phyloP scores from a whole-genome alignment of 2,797 vertebrate genomes.

The Naso thynnoides region DNA sequence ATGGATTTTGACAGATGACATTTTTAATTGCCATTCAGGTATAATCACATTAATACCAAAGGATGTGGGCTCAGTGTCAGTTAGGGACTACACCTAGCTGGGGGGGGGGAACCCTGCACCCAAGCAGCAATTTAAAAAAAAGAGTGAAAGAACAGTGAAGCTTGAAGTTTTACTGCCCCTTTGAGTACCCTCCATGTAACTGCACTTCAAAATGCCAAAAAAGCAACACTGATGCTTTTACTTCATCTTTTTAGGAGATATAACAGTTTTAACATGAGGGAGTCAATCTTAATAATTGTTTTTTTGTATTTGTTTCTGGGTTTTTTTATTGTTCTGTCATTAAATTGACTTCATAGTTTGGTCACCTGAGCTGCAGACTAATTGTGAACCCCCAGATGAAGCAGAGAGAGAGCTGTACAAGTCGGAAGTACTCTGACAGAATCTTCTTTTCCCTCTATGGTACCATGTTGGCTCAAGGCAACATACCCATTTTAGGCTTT shows the following conservation, averaged over 20 bases:
- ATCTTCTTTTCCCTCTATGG: background rate
- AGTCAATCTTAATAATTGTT: background rate
- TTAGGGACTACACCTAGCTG: constrained; percentile 21
- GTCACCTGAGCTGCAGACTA: too few relatives aligned
- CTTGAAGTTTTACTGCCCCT: constrained; percentile 77
- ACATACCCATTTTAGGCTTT: too few relatives aligned
- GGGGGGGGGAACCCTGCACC: background rate
- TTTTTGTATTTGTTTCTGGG: too few relatives aligned
- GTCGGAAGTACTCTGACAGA: background rate
- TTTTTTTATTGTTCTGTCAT: too few relatives aligned
- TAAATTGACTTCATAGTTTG: too few relatives aligned
- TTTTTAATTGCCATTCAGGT: constrained; percentile 54
- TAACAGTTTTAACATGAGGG: background rate
- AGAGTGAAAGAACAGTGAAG: constrained; percentile 16
- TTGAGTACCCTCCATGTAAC: constrained; percentile 60
- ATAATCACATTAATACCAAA: constrained; percentile 51
- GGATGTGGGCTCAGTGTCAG: constrained; percentile 42
- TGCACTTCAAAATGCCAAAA: constrained; percentile 48
- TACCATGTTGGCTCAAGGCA: too few relatives aligned
- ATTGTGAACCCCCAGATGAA: background rate
- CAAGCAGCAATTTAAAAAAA: constrained; percentile 24
- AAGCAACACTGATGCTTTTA: background rate
- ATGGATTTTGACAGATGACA: constrained; percentile 58
- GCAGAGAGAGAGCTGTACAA: background rate
- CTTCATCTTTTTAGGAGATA: background rate